Evolutionary conservation across 2,113 vertebrate genomes (phyloP), one percentile per base, ranked within the genome.

Genomic region (Campylomormyrus tamandua): DNA sequence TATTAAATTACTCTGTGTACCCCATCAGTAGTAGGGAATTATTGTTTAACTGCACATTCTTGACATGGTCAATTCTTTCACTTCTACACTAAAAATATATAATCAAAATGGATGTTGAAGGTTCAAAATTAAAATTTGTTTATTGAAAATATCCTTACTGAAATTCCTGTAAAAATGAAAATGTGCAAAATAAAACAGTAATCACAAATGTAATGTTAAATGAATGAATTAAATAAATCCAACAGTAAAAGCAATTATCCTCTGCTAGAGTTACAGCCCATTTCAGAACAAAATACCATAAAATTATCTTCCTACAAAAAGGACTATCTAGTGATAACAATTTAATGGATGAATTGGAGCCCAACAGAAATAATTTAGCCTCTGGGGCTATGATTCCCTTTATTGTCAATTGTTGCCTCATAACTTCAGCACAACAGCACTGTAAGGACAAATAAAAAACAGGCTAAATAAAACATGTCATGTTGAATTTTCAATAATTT

Each of bases 341-440:
- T 96, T 97, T 96, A 97, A 97, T 96, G 96, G 96, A 98, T 98
- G 98, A 98, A 99, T 98, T 98, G 97, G 97, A 93, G 97, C 94
- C 96, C 97, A 97, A 95, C 96, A 95, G 96, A 98, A 97, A 97
- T 99, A 99, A 99, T 98, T 97, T 97, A 96, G 96, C 97, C 97
- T 97, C 95, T 96, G 97, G 97, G 98, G 98, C 94, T 95, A 96
- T 96, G 96, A 98, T 97, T 97, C 96, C 96, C 97, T 96, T 96
- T 96, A 96, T 96, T 94, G 96, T 96, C 96, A 97, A 97, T 95
- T 93, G 92, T 95, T 95, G 96, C 96, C 96, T 97, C 96, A 95
- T 95, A 97, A 97, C 94, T 95, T 96, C 94, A 96, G 95, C 88
- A 77, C 31, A 80, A 77, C 70, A 52, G 66, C 48, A 50, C 62